Evolutionary conservation across 2,888 invertebrate genomes (phyloP), one percentile per base, ranked within the genome.

Genomic region (Sabatieria punctata): DNA sequence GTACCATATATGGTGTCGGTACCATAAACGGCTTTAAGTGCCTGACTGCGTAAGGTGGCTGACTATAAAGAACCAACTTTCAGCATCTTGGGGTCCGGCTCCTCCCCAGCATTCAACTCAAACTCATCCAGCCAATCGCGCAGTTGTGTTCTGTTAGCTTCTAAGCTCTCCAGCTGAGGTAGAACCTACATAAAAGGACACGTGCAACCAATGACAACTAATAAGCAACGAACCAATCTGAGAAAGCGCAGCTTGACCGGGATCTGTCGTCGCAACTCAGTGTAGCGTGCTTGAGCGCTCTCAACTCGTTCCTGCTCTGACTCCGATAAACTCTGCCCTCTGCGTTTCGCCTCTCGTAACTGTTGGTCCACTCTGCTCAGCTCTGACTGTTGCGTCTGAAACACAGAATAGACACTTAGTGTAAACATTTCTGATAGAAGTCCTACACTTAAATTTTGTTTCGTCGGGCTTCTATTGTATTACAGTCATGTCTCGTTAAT

Each of bases 121-220:
- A n/a, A 18, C 2, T 3, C 3, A 4, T 27, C 35, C 11, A 43
- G 33, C 2, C n/a, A 6, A 15, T 8, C n/a, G 2, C 25, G 35
- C 2, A 43, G 2, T 2, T 27, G 11, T 23, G 15, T 6, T 23
- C 36, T 22, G 19, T 43, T 43, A 4, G 15, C 2, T 24, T 35
- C 23, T 15, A 43, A n/a, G 2, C 43, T 36, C 19, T 43, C 35
- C 35, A 43, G 24, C n/a, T 43, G 43, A 2, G 43, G 43, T 8
- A 43, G 27, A 24, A 43, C 36, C 43, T 43, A 33, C 22, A 43
- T 35, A 2, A n/a, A 15, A 19, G 18, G 6, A 35, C n/a, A 6
- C 2, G 4, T 2, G 11, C 4, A 4, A 38, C 3, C n/a, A n/a
- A n/a, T n/a, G n/a, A n/a, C n/a, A n/a, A n/a, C n/a, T n/a, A n/a